Evolutionary conservation across 1,140 invertebrate species (phyloP), one percentile per base, ranked within the genome.

Genomic region (Lysiphlebus fabarum): DNA sequence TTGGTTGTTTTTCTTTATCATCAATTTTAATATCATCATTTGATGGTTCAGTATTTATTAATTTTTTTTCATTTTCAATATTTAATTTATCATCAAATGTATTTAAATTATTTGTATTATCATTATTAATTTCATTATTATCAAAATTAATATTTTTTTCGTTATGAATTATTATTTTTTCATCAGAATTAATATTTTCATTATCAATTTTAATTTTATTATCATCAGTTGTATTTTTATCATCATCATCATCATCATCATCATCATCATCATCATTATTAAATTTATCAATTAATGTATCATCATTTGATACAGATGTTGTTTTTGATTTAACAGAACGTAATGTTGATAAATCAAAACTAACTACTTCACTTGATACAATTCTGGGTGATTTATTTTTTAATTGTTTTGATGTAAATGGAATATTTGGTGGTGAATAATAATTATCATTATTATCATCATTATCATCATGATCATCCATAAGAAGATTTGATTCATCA

Each of bases 311-410:
- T 26, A 1, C 38, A 7, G 7, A 3, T 8, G 10, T 40, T 2
- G 26, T 36, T 1, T 26, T 26, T 6, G 49, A 4, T 36, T 14
- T 38, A 6, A 36, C 34, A 6, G 43, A 55, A 26, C 43, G 53
- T 44, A 54, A 36, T 1, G 44, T 10, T 40, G 58, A 60, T 6
- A 60, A 44, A 50, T 75, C 68, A 26, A 61, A 56, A n/a, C 66
- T 70, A 45, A 79, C 68, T 42, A 71, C 58, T 58, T 75, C 61
- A 57, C 70, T 67, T 3, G 77, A 79, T 60, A 76, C 67, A 47
- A 79, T 63, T 67, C 65, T 70, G 6, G 75, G 74, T 10, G 33
- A 38, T 42, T 26, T 44, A 41, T 43, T 12, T 7, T 55, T 38
- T 6, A 12, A 6, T 26, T 38, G 7, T 12, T 53, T 54, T 64